Evolutionary conservation across 2,888 invertebrate species (phyloP).

Genomic region (Laspeyria flexula): DNA sequence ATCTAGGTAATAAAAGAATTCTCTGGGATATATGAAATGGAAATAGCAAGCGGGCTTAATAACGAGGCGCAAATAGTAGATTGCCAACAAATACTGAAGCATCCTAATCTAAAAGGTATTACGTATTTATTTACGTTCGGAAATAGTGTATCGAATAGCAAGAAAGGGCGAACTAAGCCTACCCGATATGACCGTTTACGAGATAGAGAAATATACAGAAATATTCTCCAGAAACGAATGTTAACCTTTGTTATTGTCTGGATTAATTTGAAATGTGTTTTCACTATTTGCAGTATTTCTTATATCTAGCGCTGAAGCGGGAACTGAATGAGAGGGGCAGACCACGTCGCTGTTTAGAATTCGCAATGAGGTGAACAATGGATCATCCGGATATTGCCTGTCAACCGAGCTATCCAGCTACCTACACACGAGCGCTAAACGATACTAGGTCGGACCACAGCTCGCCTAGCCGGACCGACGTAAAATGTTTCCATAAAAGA

Average conservation of each 20-base stretch:
- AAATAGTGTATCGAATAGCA: background rate
- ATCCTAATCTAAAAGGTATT: no score
- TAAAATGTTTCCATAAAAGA: conserved; percentile 50
- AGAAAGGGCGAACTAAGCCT: background rate
- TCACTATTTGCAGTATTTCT: conserved; percentile 61
- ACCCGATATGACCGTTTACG: conserved; percentile 17
- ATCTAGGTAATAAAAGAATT: no score
- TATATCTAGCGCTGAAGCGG: conserved; percentile 50
- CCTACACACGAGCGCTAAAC: conserved; percentile 51
- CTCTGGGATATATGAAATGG: no score
- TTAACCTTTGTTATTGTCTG: conserved; percentile 31
- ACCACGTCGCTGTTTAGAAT: conserved; percentile 69
- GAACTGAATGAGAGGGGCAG: conserved; percentile 58
- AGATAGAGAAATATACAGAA: conserved; percentile 16
- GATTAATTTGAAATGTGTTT: conserved; percentile 54
- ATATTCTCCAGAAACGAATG: conserved; percentile 18
- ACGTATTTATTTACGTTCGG: no score
- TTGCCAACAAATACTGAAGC: no score
- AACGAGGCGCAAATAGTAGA: no score
- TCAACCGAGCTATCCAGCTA: conserved; percentile 69
- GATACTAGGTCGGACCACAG: conserved; percentile 48
- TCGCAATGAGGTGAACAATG: conserved; percentile 83
- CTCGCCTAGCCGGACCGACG: conserved; percentile 29
- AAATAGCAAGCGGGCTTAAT: no score
- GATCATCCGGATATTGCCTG: conserved; percentile 84